A percentile compares a stretch with the other conserved stretches of the same genome.
Evolutionary conservation across 2,797 vertebrate genomes (phyloP).

Genomic region (Selene dorsalis): DNA sequence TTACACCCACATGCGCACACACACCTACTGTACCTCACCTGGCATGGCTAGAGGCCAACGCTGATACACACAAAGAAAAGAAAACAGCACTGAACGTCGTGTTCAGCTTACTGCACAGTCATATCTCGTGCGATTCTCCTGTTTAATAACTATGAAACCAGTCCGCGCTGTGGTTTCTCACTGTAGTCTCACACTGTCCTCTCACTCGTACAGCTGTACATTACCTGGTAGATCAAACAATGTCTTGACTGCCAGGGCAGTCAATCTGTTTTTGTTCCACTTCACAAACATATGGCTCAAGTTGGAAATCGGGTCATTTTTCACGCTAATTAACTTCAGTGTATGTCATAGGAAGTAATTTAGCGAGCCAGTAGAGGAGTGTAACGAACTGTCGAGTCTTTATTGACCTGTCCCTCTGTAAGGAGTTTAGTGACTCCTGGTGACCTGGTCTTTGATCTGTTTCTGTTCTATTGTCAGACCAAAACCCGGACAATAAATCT

Average conservation of each 20-base stretch:
- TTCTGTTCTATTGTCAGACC: conserved; percentile 66
- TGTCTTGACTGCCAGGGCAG: conserved; percentile 21
- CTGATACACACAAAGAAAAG: conserved; percentile 52
- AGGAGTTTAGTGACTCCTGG: conserved; percentile 52
- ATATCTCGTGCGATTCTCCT: conserved; percentile 51
- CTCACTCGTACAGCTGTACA: conserved; percentile 26
- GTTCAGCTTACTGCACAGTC: conserved; percentile 46
- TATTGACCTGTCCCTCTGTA: conserved; percentile 42
- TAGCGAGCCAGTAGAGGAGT: conserved; percentile 20
- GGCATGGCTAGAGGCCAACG: conserved; percentile 63
- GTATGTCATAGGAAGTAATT: conserved; percentile 50
- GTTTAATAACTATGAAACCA: conserved; percentile 63
- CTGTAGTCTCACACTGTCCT: conserved; percentile 35
- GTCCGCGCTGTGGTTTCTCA: conserved; percentile 51
- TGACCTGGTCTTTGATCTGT: conserved; percentile 71
- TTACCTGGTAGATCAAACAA: conserved; percentile 42
- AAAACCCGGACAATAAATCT: conserved; percentile 69
- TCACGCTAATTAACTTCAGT: conserved; percentile 50
- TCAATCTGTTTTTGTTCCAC: conserved; percentile 36
- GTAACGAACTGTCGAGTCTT: conserved; percentile 31
- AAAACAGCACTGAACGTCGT: conserved; percentile 42
- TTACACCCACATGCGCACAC: conserved; percentile 67
- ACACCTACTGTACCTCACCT: conserved; percentile 69
- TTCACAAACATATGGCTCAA: conserved; percentile 28
- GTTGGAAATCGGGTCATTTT: conserved; percentile 55